Percentiles rank a stretch among this genome's conserved stretches.
Evolutionary conservation across 2,888 invertebrate species (phyloP).

Genomic region (Hylaea fasciaria): DNA sequence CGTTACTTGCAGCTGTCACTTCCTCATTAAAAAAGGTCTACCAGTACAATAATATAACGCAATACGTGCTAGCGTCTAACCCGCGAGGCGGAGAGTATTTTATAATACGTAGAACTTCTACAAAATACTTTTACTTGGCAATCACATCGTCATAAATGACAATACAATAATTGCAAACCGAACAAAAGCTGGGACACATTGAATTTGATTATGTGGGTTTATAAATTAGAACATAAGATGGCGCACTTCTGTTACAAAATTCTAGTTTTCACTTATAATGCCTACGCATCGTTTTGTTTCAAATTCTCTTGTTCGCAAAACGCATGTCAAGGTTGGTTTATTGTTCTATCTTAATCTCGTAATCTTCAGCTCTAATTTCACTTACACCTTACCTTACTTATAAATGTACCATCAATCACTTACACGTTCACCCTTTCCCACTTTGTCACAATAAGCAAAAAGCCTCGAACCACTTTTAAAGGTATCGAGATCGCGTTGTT

Average conservation of each 20-base stretch:
- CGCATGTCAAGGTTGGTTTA: constrained; percentile 29
- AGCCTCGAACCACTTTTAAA: background rate
- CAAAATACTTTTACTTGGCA: too few relatives aligned
- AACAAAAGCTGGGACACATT: background rate
- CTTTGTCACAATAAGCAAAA: constrained; percentile 13
- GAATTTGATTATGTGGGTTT: too few relatives aligned
- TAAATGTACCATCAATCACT: constrained; percentile 24
- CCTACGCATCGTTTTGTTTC: constrained; percentile 28
- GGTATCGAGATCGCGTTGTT: background rate
- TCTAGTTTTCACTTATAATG: constrained; percentile 13
- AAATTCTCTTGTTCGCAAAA: constrained; percentile 4
- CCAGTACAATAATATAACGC: too few relatives aligned
- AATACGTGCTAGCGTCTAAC: too few relatives aligned
- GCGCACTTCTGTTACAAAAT: constrained; percentile 9
- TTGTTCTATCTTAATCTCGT: constrained; percentile 31
- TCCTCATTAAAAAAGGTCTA: too few relatives aligned
- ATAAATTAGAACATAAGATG: constrained; percentile 7
- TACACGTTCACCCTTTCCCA: background rate
- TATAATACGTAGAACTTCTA: too few relatives aligned
- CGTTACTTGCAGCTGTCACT: too few relatives aligned
- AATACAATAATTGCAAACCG: too few relatives aligned
- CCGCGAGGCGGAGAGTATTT: too few relatives aligned
- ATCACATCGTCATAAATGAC: too few relatives aligned
- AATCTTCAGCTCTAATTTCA: constrained; percentile 32
- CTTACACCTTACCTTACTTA: constrained; percentile 31